These are phyloP conservation scores for Petrocephalus zakoni DNA, from an alignment of 2,113 vertebrate genomes.

Conservation along the genomic window DNA sequence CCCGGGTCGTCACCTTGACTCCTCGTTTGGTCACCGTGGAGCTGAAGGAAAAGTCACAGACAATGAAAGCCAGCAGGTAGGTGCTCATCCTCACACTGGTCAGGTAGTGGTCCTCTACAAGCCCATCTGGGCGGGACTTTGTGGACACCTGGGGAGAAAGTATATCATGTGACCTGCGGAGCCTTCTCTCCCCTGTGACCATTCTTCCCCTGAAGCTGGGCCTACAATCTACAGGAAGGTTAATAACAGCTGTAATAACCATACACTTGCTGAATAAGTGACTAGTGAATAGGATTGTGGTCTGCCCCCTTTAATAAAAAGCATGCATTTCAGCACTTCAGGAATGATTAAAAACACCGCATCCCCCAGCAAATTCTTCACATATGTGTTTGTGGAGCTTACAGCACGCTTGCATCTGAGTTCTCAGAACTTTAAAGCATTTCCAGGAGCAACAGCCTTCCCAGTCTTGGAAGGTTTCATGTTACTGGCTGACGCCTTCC, in stretches of 20 bases:
- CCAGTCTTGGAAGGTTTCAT: background rate
- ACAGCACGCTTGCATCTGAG: background rate
- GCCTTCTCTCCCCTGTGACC: background rate
- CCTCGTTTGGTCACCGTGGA: constrained; percentile 18
- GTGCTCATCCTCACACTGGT: constrained; percentile 32
- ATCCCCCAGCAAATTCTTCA: background rate
- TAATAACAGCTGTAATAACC: background rate
- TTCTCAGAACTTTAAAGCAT: background rate
- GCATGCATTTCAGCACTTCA: background rate
- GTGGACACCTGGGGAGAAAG: constrained; percentile 3
- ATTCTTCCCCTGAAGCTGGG: background rate
- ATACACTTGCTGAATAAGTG: background rate
- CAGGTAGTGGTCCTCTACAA: constrained; percentile 23
- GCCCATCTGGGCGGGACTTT: background rate
- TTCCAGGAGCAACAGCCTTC: background rate
- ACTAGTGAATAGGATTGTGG: background rate
- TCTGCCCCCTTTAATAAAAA: background rate
- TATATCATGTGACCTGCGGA: background rate
- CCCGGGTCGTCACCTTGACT: constrained; percentile 12
- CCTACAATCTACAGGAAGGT: background rate
- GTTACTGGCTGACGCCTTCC: background rate
- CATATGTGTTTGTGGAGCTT: background rate
- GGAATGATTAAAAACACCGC: background rate
- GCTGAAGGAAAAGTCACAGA: constrained; percentile 17
- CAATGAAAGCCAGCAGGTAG: constrained; percentile 29